Conservation (phyloP, 2,888 invertebrate species). For the Drosophila kokeensis region DNA sequence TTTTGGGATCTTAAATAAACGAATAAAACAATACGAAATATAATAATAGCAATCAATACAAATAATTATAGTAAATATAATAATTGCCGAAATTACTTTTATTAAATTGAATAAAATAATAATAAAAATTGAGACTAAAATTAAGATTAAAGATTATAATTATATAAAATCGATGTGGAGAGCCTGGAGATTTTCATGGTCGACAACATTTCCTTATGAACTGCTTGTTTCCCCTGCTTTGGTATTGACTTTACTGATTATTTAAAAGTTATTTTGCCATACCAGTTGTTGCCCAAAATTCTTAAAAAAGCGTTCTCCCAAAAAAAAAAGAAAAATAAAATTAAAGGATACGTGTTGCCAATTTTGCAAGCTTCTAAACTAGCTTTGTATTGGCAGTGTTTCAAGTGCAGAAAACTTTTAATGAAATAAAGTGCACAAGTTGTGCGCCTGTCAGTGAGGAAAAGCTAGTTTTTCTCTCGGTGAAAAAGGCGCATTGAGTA, state of each 20-base stretch:
- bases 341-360: constrained; percentile 22
- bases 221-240: not conserved
- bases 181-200: not conserved
- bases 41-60: not conserved
- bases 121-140: not conserved
- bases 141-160: not conserved
- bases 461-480: not conserved
- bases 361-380: constrained; percentile 33
- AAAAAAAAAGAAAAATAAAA: not conserved
- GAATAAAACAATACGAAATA: not conserved
- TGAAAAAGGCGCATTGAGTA: not conserved
- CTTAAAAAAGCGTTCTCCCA: constrained; percentile 24
- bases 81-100: not conserved
- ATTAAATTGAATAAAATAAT: not conserved
- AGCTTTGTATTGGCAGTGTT: constrained; percentile 43
- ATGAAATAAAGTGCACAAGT: constrained; percentile 28
- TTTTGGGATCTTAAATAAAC: not conserved
- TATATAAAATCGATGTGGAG: not conserved
- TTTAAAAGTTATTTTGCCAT: constrained; percentile 53
- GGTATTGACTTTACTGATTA: constrained; percentile 42
- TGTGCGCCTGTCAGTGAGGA: constrained; percentile 7
- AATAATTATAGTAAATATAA: not conserved
- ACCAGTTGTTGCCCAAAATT: constrained; percentile 25
- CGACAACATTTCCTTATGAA: no score
- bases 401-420: constrained; percentile 51